phyloP scores from a whole-genome alignment of 2,888 invertebrate genomes.

The Meloe dianella region DNA sequence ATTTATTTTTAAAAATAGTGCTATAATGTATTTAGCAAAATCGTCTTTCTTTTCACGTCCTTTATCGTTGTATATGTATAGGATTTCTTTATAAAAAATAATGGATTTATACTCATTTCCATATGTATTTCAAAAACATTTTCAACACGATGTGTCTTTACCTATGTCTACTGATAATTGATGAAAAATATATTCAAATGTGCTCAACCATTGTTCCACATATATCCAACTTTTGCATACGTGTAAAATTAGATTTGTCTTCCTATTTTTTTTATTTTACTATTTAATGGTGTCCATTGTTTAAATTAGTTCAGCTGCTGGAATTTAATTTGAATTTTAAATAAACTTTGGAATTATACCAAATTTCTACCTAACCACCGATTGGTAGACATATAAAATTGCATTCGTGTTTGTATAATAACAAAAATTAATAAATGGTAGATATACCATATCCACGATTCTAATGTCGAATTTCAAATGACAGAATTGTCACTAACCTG shows the following conservation, averaged over 20 bases:
- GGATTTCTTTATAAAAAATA: constrained; percentile 15
- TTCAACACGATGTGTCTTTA: constrained; percentile 20
- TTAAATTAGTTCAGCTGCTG: constrained; percentile 14
- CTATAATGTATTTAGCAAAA: constrained; percentile 14
- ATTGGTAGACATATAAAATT: constrained; percentile 9
- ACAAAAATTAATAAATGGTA: no score
- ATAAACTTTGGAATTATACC: constrained; percentile 7
- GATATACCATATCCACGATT: no score
- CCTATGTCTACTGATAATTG: constrained; percentile 27
- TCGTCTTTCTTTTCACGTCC: constrained; percentile 10
- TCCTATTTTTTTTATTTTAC: constrained; percentile 16
- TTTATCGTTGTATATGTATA: constrained; percentile 15
- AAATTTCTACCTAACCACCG: neutral
- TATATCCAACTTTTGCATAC: constrained; percentile 25
- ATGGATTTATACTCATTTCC: constrained; percentile 21
- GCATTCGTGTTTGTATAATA: neutral
- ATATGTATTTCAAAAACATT: constrained; percentile 22
- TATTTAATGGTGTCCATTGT: constrained; percentile 21
- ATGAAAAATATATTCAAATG: constrained; percentile 33
- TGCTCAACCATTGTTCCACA: constrained; percentile 26
- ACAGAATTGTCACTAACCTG: no score
- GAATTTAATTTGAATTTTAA: constrained; percentile 16
- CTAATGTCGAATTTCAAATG: no score
- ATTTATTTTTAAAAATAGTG: constrained; percentile 7
- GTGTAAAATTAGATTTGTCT: constrained; percentile 30